A percentile compares a stretch with the other conserved stretches of the same genome.
Conservation (phyloP, 2,113 vertebrate genomes). For the Pteropus alecto region DNA sequence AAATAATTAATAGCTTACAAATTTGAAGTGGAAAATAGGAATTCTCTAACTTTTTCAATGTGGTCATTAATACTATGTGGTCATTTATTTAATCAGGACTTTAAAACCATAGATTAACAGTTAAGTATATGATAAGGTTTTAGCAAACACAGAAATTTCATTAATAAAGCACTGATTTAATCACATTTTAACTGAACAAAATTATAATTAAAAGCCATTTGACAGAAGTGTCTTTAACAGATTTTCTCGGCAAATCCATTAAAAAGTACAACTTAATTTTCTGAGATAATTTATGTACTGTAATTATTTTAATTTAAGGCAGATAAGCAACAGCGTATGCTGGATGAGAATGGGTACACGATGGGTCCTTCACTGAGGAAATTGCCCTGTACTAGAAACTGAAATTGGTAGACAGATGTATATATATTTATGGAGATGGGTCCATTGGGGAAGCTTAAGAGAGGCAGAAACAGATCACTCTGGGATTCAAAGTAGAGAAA, state of each 20-base stretch:
- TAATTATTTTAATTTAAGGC: not conserved
- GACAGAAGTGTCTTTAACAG: not conserved
- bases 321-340: not conserved
- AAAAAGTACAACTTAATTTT: slow-evolving; percentile 4
- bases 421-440: not conserved
- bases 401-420: not conserved
- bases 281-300: not conserved
- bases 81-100: slow-evolving; percentile 36
- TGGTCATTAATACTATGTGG: not conserved
- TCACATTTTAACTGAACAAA: slow-evolving; percentile 41
- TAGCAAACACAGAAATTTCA: slow-evolving; percentile 35
- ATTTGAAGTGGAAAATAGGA: slow-evolving; percentile 43
- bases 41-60: slow-evolving; percentile 35
- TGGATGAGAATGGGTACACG: not conserved
- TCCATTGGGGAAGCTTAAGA: not conserved
- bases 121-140: slow-evolving; percentile 46
- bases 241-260: not conserved
- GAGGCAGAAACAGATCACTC: not conserved
- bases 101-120: slow-evolving; percentile 37
- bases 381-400: not conserved
- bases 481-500: not conserved
- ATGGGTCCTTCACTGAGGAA: not conserved
- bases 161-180: slow-evolving; percentile 8
- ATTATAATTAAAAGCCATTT: slow-evolving; percentile 31
- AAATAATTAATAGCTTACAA: slow-evolving; percentile 27